Base-by-base conservation (phyloP, 2,113 vertebrate species). In the Anhinga rufa region DNA sequence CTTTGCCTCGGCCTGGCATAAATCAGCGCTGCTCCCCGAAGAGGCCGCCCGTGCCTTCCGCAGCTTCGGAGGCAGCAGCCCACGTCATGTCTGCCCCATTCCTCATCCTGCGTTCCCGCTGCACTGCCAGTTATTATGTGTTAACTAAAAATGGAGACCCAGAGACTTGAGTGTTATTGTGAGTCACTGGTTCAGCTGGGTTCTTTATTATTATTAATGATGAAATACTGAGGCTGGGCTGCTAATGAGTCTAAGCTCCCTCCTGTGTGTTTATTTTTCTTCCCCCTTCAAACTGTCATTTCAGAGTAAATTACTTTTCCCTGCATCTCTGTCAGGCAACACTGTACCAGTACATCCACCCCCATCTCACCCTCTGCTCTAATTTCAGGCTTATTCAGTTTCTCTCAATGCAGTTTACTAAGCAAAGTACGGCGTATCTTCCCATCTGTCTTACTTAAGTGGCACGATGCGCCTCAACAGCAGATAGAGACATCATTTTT, bases 391-490 rank as follows among this genome's bases (percentile, higher is more conserved):
- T 97, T 97, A 92, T 97, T 97, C 98, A 88, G 96, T 95, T 97
- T 96, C 97, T 90, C 97, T 97, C 97, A 88, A 84, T 93, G 97
- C 97, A 88, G 97, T 97, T 98, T 96, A 46, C 96, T 49, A 78
- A 97, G 95, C 96, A 75, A 93, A 92, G 95, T 54, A 22, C 71
- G 11, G 82, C 91, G 76, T 81, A 96, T 88, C 71, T 70, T 85
- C 96, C 98, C 98, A 98, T 98, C 97, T 92, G 97, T 99, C 98
- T 98, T 93, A 93, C 97, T 98, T 98, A 98, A 97, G 98, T 96
- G 94, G 91, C 80, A 72, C 93, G 72, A 77, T 82, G 82, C 38
- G 49, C 87, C 92, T 93, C 86, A 95, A 82, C 70, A 58, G 93
- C 55, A 79, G 94, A 98, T 96, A 49, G 97, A 98, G 98, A 98